phyloP scores from a whole-genome alignment of 2,888 invertebrate species.

The Nemotelus pantherinus region DNA sequence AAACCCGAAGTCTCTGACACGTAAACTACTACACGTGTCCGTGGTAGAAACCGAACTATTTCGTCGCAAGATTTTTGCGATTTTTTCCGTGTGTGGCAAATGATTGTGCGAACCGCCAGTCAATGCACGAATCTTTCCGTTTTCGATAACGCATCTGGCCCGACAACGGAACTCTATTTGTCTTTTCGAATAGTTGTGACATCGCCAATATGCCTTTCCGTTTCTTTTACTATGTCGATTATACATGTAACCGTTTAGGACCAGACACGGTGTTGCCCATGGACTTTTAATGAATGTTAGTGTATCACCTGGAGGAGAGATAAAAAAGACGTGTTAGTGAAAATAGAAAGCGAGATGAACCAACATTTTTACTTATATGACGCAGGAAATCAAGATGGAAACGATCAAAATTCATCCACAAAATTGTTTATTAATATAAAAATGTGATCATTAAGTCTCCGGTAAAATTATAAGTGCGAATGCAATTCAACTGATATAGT shows the following conservation, averaged over 20 bases:
- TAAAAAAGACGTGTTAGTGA: conserved; percentile 8
- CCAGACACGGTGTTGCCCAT: conserved; percentile 64
- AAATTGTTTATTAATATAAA: too few species aligned
- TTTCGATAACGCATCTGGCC: conserved; percentile 63
- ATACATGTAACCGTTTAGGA: conserved; percentile 62
- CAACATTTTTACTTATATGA: too few species aligned
- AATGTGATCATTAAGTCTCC: too few species aligned
- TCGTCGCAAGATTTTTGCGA: conserved; percentile 61
- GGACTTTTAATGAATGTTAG: conserved; percentile 64
- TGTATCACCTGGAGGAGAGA: conserved; percentile 19
- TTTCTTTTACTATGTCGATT: conserved; percentile 65
- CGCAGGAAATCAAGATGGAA: too few species aligned
- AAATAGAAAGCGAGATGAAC: not conserved
- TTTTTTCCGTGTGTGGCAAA: conserved; percentile 63
- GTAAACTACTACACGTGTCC: too few species aligned
- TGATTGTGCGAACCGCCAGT: conserved; percentile 64
- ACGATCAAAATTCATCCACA: too few species aligned
- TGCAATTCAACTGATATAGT: not conserved
- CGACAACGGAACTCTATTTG: conserved; percentile 61
- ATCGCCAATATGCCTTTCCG: conserved; percentile 64
- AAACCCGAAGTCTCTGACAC: too few species aligned
- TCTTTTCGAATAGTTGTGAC: conserved; percentile 65
- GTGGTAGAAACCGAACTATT: conserved; percentile 51
- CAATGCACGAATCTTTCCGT: conserved; percentile 61
- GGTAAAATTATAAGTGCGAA: not conserved